Evolutionary conservation across 2,113 vertebrate species (phyloP).

Genomic region (Marcusenius ussheri): DNA sequence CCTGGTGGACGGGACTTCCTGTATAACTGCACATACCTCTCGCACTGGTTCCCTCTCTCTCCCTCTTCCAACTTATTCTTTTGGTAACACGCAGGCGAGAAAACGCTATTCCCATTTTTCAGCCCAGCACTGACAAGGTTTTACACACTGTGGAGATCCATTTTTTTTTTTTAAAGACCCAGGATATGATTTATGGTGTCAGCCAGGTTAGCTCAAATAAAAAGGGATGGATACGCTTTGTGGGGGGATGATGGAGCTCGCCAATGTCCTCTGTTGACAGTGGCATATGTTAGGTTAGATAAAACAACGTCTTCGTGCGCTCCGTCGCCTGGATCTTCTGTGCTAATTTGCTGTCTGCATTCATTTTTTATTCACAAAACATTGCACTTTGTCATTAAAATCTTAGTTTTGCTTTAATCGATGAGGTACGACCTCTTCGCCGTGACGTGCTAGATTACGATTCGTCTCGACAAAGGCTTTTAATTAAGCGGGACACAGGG

Average conservation of each 20-base stretch:
- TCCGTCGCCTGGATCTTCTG: background rate
- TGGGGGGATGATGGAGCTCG: constrained; percentile 8
- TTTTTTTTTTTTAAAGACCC: background rate
- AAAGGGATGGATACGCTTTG: background rate
- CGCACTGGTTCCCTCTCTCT: background rate
- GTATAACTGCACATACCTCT: background rate
- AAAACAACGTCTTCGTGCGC: constrained; percentile 12
- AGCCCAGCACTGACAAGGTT: background rate
- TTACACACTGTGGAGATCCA: background rate
- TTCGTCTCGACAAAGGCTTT: constrained; percentile 10
- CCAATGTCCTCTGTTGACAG: background rate
- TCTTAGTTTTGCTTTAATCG: constrained; percentile 4
- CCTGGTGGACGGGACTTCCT: background rate
- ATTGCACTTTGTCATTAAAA: constrained; percentile 10
- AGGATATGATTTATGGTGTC: background rate
- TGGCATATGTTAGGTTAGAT: constrained; percentile 23
- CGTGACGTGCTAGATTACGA: background rate
- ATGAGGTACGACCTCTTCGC: constrained; percentile 21
- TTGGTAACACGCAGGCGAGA: background rate
- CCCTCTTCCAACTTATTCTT: background rate
- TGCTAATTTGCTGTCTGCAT: constrained; percentile 6
- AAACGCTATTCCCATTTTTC: background rate
- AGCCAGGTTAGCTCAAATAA: constrained; percentile 6
- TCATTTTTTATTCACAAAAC: constrained; percentile 19
- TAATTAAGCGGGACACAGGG: constrained; percentile 17